Percentiles rank a stretch among this genome's conserved stretches.
phyloP scores from a whole-genome alignment of 2,113 vertebrate species.

The Paraplagusia blochii region DNA sequence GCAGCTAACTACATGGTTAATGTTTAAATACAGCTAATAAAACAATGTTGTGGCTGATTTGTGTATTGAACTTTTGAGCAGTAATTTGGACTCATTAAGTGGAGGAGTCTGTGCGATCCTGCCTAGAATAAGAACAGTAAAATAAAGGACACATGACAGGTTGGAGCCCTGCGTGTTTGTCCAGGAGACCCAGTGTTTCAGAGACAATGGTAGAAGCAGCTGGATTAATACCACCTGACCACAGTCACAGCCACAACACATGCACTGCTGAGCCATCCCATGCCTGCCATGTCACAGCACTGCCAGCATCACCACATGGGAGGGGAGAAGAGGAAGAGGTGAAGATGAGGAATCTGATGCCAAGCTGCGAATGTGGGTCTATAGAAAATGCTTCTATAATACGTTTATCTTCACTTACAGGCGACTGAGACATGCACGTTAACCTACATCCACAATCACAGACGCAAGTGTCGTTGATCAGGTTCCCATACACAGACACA shows the following conservation, averaged over 20 bases:
- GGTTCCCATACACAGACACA: constrained; percentile 1
- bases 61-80: not conserved
- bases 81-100: not conserved
- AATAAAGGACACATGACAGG: not conserved
- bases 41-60: not conserved
- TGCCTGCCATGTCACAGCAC: constrained; percentile 42
- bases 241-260: constrained; percentile 66
- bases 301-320: constrained; percentile 26
- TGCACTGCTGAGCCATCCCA: constrained; percentile 74
- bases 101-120: not conserved
- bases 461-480: constrained; percentile 19
- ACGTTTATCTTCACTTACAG: constrained; percentile 24
- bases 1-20: constrained; percentile 32
- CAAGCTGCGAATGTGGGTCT: constrained; percentile 50
- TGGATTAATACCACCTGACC: constrained; percentile 61
- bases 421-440: constrained; percentile 10
- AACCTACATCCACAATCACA: constrained; percentile 18
- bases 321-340: constrained; percentile 9
- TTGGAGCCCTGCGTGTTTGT: constrained; percentile 18
- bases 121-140: not conserved
- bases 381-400: constrained; percentile 73
- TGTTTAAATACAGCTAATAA: too few relatives aligned
- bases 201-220: constrained; percentile 66
- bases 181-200: constrained; percentile 55
- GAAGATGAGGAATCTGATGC: constrained; percentile 23